Evolutionary conservation across 2,113 vertebrate species (phyloP).

Genomic region (Coryphaenoides rupestris): DNA sequence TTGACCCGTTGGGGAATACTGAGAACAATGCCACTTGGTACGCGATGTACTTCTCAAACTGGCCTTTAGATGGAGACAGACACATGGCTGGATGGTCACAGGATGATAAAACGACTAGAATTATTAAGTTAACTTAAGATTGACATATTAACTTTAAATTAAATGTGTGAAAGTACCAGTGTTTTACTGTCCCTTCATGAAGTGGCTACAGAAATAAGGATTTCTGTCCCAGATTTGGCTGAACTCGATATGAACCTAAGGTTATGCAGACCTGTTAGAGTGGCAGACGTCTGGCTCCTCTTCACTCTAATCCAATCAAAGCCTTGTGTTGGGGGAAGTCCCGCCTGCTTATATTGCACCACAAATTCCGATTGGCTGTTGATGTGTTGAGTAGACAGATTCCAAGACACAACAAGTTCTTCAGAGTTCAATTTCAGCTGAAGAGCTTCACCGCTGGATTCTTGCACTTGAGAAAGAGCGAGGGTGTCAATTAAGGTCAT

Average conservation of each 20-base stretch:
- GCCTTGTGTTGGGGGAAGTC: constrained; percentile 4
- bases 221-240: too few relatives aligned
- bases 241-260: neutral
- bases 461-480: constrained; percentile 23
- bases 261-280: constrained; percentile 55
- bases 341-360: constrained; percentile 60
- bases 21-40: constrained; percentile 65
- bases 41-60: constrained; percentile 54
- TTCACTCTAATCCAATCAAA: constrained; percentile 68
- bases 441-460: neutral
- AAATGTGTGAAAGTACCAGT: too few relatives aligned
- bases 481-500: neutral
- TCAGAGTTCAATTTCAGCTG: constrained; percentile 21
- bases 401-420: constrained; percentile 61
- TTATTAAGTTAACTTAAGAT: too few relatives aligned
- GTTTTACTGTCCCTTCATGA: too few relatives aligned
- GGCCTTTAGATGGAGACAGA: constrained; percentile 68
- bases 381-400: neutral
- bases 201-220: too few relatives aligned
- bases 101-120: neutral
- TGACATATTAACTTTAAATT: too few relatives aligned
- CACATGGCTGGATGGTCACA: neutral
- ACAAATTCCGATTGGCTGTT: constrained; percentile 55
- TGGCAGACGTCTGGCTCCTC: constrained; percentile 13
- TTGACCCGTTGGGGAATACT: constrained; percentile 8